Percentiles rank a stretch among this genome's conserved stretches.
Evolutionary conservation across 2,113 vertebrate genomes (phyloP).

Genomic region (Syngnathus scovelli): DNA sequence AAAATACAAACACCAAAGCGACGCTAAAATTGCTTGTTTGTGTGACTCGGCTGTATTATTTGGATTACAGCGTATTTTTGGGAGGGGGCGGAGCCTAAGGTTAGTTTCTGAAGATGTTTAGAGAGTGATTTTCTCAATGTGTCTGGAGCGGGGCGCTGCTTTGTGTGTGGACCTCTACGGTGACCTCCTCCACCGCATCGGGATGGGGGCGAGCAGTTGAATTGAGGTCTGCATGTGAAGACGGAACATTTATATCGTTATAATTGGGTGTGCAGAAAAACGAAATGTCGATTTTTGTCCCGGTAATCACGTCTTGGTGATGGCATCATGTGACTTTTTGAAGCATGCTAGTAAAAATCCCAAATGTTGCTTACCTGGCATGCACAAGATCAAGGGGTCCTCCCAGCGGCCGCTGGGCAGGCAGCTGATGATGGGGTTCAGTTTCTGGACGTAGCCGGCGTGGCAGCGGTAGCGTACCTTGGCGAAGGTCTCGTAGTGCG

Average conservation of each 20-base stretch:
- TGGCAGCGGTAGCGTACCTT: constrained; percentile 79
- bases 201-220: constrained; percentile 9
- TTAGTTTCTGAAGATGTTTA: constrained; percentile 14
- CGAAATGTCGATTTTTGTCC: too few species aligned
- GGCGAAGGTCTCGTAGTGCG: constrained; percentile 75
- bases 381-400: constrained; percentile 76
- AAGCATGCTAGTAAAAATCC: background rate
- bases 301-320: too few species aligned
- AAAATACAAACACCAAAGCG: background rate
- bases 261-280: too few species aligned
- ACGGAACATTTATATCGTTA: too few species aligned
- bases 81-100: background rate
- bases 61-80: constrained; percentile 4
- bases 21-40: background rate
- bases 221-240: constrained; percentile 27
- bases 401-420: constrained; percentile 81
- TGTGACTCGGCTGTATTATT: background rate
- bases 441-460: constrained; percentile 75
- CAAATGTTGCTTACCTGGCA: constrained; percentile 57
- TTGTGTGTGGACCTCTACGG: constrained; percentile 34
- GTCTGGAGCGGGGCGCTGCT: constrained; percentile 39
- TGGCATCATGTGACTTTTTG: too few species aligned
- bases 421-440: constrained; percentile 79
- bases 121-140: constrained; percentile 52
- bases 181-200: constrained; percentile 10